These are phyloP conservation scores for Montipora sp. DNA, from an alignment of 64 coral and sea anemone species.

Conservation along the genomic window DNA sequence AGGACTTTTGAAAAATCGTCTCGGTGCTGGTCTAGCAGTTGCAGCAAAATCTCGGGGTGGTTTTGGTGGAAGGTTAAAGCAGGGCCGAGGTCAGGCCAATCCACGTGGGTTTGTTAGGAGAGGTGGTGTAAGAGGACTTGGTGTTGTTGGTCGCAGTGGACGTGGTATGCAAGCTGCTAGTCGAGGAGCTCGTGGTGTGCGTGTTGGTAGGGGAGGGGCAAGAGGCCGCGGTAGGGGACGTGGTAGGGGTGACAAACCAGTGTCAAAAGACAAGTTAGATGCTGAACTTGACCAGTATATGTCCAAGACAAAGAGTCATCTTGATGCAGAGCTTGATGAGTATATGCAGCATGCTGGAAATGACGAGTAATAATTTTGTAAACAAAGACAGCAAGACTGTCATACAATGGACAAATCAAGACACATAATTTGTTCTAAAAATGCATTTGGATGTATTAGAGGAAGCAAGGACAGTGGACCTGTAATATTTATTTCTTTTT, in stretches of 20 bases:
- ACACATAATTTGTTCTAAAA: background rate
- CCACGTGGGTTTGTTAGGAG: constrained; percentile 40
- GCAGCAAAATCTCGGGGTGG: constrained; percentile 49
- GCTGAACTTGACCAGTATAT: constrained; percentile 90
- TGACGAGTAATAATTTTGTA: background rate
- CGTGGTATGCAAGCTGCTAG: constrained; percentile 17
- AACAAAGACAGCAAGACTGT: background rate
- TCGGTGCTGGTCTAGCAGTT: constrained; percentile 47
- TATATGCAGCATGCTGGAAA: constrained; percentile 80
- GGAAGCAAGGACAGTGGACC: background rate
- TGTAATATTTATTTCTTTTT: background rate
- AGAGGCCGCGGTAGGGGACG: constrained; percentile 70
- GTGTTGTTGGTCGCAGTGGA: constrained; percentile 21
- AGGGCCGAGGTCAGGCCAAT: constrained; percentile 26
- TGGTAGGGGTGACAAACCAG: constrained; percentile 46
- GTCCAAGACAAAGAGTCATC: constrained; percentile 89
- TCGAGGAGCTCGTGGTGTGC: constrained; percentile 34
- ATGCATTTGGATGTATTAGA: background rate
- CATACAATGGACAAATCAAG: background rate
- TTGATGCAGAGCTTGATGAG: constrained; percentile 89
- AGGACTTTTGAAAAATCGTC: constrained; percentile 29
- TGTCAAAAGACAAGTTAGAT: constrained; percentile 80
- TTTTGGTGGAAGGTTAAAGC: constrained; percentile 32
- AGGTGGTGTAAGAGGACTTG: constrained; percentile 1
- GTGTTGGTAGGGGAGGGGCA: constrained; percentile 53